Conservation (phyloP, 2,888 invertebrate genomes). For the Ferrisia virgata region DNA sequence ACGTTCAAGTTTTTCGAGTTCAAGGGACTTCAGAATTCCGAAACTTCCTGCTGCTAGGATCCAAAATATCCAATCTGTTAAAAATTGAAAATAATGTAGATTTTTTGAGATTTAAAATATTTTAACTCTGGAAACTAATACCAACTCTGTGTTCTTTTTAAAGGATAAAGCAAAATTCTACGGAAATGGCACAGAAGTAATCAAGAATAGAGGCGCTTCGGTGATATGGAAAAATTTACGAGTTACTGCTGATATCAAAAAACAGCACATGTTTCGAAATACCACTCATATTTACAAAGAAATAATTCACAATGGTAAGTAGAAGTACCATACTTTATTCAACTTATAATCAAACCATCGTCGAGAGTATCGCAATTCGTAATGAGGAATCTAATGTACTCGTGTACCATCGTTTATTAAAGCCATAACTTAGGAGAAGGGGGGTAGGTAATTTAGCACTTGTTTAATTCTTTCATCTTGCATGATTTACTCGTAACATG, state of each 20-base stretch:
- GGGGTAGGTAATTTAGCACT: not conserved
- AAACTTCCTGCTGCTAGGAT: too few species aligned
- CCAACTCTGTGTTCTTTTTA: not conserved
- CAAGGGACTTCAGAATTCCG: too few species aligned
- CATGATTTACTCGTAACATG: not conserved
- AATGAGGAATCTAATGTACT: too few species aligned
- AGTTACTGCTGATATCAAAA: conserved; percentile 43
- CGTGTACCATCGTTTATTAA: too few species aligned
- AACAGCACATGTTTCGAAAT: not conserved
- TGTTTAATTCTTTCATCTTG: not conserved
- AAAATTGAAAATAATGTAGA: too few species aligned
- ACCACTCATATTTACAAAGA: conserved; percentile 1
- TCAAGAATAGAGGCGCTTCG: conserved; percentile 21
- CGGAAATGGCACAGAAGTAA: conserved; percentile 7
- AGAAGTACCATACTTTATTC: not conserved
- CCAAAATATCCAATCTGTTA: too few species aligned
- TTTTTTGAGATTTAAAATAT: too few species aligned
- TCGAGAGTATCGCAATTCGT: too few species aligned
- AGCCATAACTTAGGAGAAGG: too few species aligned
- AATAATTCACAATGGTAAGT: conserved; percentile 37
- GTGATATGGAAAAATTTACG: conserved; percentile 41
- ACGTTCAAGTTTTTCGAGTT: too few species aligned
- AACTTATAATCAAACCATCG: not conserved
- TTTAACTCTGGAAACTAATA: too few species aligned
- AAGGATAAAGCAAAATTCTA: not conserved